phyloP scores from a whole-genome alignment of 2,797 vertebrate genomes.

The Podarcis siculus region DNA sequence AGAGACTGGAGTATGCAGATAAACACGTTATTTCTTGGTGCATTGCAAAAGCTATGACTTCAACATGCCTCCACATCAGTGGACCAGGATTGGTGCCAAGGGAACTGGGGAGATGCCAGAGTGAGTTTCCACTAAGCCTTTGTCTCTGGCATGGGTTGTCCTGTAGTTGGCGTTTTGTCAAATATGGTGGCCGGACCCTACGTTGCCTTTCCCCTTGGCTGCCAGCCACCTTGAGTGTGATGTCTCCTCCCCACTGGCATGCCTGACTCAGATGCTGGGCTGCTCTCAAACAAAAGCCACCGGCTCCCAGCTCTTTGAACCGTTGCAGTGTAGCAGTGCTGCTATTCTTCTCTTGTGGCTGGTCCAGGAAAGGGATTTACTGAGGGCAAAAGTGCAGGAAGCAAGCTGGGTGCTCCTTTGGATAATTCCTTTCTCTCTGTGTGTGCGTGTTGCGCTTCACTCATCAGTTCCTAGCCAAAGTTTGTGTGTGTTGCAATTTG shows the following conservation, averaged over 20 bases:
- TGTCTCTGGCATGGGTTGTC: slow-evolving; percentile 67
- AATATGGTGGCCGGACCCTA: slow-evolving; percentile 66
- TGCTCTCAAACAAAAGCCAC: slow-evolving; percentile 49
- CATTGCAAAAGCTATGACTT: slow-evolving; percentile 58
- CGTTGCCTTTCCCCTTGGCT: slow-evolving; percentile 69
- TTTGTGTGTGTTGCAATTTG: not conserved
- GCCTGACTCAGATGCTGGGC: slow-evolving; percentile 61
- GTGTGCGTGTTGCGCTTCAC: not conserved
- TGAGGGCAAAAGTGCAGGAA: slow-evolving; percentile 23
- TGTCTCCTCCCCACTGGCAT: slow-evolving; percentile 49
- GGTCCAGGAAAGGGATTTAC: slow-evolving; percentile 44
- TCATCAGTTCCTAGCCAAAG: not conserved
- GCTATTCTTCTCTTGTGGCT: slow-evolving; percentile 43
- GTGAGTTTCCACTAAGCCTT: slow-evolving; percentile 52
- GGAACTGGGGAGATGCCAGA: slow-evolving; percentile 65
- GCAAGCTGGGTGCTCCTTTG: slow-evolving; percentile 8
- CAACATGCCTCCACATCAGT: slow-evolving; percentile 59
- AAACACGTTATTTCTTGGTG: slow-evolving; percentile 26
- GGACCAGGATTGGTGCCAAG: slow-evolving; percentile 65
- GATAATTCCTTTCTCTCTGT: not conserved
- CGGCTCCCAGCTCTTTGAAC: slow-evolving; percentile 50
- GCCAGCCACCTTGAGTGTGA: slow-evolving; percentile 56
- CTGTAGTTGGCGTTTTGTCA: slow-evolving; percentile 61
- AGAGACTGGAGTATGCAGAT: slow-evolving; percentile 33
- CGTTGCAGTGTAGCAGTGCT: slow-evolving; percentile 24